Conservation (phyloP, 2,888 invertebrate species). For the Theretra japonica region DNA sequence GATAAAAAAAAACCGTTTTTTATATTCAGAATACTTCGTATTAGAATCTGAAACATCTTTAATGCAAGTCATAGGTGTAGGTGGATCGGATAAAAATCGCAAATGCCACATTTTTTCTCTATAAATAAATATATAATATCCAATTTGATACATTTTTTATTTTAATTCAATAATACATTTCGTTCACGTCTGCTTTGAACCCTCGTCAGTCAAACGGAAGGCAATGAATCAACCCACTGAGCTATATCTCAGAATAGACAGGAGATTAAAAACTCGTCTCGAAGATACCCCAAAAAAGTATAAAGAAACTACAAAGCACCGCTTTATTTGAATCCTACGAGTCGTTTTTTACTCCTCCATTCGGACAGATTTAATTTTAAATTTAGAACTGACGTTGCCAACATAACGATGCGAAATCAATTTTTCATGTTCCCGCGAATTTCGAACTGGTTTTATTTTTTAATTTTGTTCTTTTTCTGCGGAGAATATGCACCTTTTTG, state of each 20-base stretch:
- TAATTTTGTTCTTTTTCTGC: too few species aligned
- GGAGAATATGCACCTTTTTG: background rate
- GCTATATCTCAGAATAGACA: constrained; percentile 24
- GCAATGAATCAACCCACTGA: constrained; percentile 21
- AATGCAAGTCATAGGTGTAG: background rate
- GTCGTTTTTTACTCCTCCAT: constrained; percentile 3
- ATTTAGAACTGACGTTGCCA: constrained; percentile 15
- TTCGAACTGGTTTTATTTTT: background rate
- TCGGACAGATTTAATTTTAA: constrained; percentile 19
- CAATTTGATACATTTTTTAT: background rate
- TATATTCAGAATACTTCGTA: background rate
- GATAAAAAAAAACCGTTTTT: background rate
- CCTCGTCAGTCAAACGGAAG: constrained; percentile 15
- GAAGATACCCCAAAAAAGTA: background rate
- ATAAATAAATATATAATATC: background rate
- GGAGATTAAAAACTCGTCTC: constrained; percentile 22
- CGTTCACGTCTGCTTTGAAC: constrained; percentile 11
- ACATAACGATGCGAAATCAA: constrained; percentile 6
- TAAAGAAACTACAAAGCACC: constrained; percentile 8
- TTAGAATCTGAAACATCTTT: background rate
- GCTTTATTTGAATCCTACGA: constrained; percentile 5
- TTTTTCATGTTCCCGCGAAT: constrained; percentile 9
- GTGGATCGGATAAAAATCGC: background rate
- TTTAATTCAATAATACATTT: constrained; percentile 12
- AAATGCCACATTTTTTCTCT: background rate